These are phyloP conservation scores for Leptonema lineaticorne DNA, from an alignment of 1,140 invertebrate genomes.

Conservation along the genomic window DNA sequence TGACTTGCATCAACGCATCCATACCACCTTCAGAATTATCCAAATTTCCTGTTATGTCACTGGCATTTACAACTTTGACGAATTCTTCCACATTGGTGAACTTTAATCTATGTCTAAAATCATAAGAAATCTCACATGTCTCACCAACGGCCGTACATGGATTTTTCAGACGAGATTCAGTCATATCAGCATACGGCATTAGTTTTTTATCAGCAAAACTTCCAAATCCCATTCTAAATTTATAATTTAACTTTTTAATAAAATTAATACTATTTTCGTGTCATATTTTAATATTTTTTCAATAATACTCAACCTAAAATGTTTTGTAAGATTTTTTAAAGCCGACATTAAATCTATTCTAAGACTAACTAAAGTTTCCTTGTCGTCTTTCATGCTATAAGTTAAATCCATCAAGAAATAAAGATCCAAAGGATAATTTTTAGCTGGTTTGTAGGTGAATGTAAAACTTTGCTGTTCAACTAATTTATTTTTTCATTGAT, in stretches of 20 bases:
- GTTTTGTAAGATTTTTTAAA: conserved; percentile 74
- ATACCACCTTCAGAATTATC: conserved; percentile 97
- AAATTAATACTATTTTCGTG: neutral
- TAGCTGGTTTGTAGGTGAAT: conserved; percentile 62
- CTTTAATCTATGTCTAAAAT: conserved; percentile 68
- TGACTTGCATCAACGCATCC: conserved; percentile 98
- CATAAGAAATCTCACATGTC: conserved; percentile 66
- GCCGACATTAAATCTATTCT: conserved; percentile 64
- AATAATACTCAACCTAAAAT: conserved; percentile 62
- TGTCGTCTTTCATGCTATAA: conserved; percentile 86
- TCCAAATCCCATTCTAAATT: conserved; percentile 70
- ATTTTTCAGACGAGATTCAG: conserved; percentile 48
- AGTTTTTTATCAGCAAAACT: conserved; percentile 83
- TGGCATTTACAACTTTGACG: conserved; percentile 60
- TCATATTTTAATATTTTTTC: neutral
- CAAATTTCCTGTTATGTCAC: conserved; percentile 89
- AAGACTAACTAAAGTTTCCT: conserved; percentile 74
- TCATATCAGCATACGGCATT: conserved; percentile 72
- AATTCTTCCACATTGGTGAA: conserved; percentile 58
- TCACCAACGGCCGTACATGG: conserved; percentile 58
- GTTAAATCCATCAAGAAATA: conserved; percentile 92
- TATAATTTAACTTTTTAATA: neutral
- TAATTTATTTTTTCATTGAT: too few relatives aligned
- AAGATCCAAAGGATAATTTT: conserved; percentile 88
- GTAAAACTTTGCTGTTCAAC: conserved; percentile 56